A percentile compares a stretch with the other conserved stretches of the same genome.
Evolutionary conservation across 2,888 invertebrate genomes (phyloP).

Genomic region (Xylota segnis): DNA sequence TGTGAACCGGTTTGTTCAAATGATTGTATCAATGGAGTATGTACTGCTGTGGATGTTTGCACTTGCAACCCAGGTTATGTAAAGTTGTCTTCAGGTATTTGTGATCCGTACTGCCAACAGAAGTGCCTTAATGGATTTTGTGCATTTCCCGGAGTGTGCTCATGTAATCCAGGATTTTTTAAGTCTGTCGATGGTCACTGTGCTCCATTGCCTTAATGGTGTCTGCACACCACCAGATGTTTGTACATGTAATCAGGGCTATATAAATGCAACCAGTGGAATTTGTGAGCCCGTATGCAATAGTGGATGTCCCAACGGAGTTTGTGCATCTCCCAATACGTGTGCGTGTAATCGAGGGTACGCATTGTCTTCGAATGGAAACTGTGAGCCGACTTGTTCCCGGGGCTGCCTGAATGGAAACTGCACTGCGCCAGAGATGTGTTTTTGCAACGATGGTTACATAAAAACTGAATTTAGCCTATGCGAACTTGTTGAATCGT

Average conservation of each 20-base stretch:
- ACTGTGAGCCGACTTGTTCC: conserved; percentile 74
- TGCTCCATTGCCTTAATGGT: no score
- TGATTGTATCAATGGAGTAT: neutral
- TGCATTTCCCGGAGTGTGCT: no score
- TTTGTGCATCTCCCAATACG: conserved; percentile 12
- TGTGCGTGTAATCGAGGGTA: conserved; percentile 2
- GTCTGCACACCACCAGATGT: no score
- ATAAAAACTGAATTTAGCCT: neutral
- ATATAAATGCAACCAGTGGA: neutral
- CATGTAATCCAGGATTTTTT: no score
- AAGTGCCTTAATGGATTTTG: no score
- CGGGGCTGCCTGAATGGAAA: neutral
- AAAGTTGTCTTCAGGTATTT: neutral
- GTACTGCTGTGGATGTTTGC: neutral
- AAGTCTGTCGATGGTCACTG: no score
- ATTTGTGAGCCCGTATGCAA: neutral
- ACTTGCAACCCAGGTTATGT: conserved; percentile 1
- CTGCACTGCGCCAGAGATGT: neutral
- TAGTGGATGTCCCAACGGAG: conserved; percentile 4
- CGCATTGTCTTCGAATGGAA: neutral
- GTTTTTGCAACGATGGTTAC: neutral
- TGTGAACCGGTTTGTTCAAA: no score
- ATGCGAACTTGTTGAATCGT: neutral
- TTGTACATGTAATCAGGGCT: conserved; percentile 8
- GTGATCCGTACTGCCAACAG: neutral